These are phyloP conservation scores for Ramphastos sulfuratus DNA, from an alignment of 2,113 vertebrate genomes.

Conservation along the genomic window DNA sequence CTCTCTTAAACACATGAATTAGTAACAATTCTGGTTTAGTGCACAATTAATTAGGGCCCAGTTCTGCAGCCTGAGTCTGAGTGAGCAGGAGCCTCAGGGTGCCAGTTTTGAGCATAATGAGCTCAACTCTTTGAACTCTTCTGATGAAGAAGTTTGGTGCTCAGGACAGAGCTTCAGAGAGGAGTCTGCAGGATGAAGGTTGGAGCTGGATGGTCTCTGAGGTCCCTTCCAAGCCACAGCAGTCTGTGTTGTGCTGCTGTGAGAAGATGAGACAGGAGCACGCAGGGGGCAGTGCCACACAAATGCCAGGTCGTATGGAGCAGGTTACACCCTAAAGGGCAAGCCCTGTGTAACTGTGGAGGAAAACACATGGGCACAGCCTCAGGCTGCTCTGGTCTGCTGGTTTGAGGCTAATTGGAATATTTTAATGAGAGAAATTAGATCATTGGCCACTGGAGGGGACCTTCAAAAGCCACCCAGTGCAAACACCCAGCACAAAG, in stretches of 20 bases:
- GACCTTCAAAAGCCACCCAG: no score
- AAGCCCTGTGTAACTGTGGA: background rate
- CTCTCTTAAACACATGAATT: constrained; percentile 24
- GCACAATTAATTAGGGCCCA: background rate
- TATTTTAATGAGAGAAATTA: no score
- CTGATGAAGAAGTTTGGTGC: background rate
- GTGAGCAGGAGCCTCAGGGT: background rate
- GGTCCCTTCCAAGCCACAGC: no score
- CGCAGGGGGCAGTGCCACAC: background rate
- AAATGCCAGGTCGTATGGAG: background rate
- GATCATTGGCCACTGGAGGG: no score
- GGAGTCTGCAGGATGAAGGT: background rate
- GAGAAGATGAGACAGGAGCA: background rate
- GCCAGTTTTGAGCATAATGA: background rate
- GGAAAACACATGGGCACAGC: background rate
- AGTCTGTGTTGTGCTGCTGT: background rate
- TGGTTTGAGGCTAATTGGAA: no score
- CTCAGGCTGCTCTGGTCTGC: no score
- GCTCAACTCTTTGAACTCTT: background rate
- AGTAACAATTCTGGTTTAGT: background rate
- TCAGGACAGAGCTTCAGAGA: background rate
- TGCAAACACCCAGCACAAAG: no score
- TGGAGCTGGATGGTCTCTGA: no score
- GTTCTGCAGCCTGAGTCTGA: constrained; percentile 29
- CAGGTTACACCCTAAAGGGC: background rate